Evolutionary conservation across 2,113 vertebrate genomes (phyloP).

Genomic region (Anhinga anhinga): DNA sequence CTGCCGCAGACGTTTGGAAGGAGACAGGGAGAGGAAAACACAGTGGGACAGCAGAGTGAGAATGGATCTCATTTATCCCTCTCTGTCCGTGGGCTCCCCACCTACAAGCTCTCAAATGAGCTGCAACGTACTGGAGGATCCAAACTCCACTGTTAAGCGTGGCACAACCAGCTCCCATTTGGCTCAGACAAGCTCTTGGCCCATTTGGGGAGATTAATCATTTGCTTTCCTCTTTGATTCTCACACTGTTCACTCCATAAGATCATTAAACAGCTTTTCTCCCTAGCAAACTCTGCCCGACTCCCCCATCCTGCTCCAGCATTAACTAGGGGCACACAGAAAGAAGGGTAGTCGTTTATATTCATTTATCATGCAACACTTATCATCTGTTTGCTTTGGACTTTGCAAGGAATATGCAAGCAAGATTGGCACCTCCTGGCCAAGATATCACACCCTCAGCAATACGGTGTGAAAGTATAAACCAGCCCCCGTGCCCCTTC

Average conservation of each 20-base stretch:
- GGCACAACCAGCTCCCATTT: not conserved
- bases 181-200: not conserved
- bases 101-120: not conserved
- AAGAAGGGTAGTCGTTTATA: not conserved
- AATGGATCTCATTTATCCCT: not conserved
- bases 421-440: not conserved
- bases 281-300: not conserved
- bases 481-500: not conserved
- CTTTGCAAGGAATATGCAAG: not conserved
- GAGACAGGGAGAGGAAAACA: not conserved
- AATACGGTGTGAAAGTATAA: accelerated
- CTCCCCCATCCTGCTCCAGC: not conserved
- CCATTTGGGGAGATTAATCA: not conserved
- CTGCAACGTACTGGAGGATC: not conserved
- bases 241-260: not conserved
- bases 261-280: not conserved
- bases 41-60: not conserved
- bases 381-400: not conserved
- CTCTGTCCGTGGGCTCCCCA: not conserved
- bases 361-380: not conserved
- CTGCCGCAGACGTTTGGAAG: not conserved
- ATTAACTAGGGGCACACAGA: not conserved
- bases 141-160: not conserved
- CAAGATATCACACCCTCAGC: not conserved
- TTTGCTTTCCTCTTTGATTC: not conserved